Evolutionary conservation across 2,888 invertebrate genomes (phyloP), one percentile per base, ranked within the genome.

Genomic region (Crioceris asparagi): DNA sequence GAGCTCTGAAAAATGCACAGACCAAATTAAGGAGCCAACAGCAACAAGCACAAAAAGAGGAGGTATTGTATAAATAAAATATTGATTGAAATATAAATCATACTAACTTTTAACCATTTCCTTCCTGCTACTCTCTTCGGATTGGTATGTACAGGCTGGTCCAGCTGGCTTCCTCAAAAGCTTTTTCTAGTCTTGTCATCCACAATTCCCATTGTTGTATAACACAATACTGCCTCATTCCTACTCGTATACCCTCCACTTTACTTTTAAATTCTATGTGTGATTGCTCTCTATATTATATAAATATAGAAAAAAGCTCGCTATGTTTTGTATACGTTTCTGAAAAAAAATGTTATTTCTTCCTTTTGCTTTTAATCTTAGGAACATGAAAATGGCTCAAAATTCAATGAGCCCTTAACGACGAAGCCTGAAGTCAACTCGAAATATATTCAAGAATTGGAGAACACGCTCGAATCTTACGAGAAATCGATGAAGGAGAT

Each of bases 121-220:
- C 41, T 49, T 47, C 48, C 46, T 46, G 52, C 56, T 56, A 47
- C 51, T 46, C 27, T 10, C 4, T 27, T 38, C 37, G 53, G 50
- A 53, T 43, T 33, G 47, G 52, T 56, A 54, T 49, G 55, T 55
- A 52, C 49, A 88, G 87, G 85, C 87, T 72, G 87, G 87, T 69
- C 85, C 88, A 66, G 85, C 87, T 70, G 86, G 86, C 72, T 88
- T 88, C 79, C 79, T 88, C 69, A 88, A 88, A 78, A 87, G 87
- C 79, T 86, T 88, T 76, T 88, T 88, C 79, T 88, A 87, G 84
- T 51, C 48, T 45, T 45, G 45, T 46, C 44, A 45, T 39, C 49
- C 39, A 54, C 54, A 55, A 60, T 57, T 47, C 52, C 16, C 7
- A 16, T 45, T 21, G 44, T 29, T 48, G 44, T 44, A 44, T n/a